phyloP scores from a whole-genome alignment of 2,888 invertebrate genomes.

The Uropetala carovei region DNA sequence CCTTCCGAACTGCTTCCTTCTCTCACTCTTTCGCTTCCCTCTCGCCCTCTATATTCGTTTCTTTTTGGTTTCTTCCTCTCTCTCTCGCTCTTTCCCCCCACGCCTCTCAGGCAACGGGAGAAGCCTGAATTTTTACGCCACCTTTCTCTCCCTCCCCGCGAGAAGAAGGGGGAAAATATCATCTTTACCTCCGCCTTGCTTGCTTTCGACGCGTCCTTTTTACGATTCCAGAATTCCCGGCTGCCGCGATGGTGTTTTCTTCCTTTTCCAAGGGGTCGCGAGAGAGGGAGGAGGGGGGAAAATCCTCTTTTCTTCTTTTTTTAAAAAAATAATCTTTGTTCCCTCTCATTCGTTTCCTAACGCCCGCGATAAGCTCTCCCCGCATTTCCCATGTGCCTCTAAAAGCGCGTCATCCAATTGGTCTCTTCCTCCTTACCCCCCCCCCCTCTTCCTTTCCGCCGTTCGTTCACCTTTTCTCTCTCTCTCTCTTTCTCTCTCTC shows the following conservation, averaged over 20 bases:
- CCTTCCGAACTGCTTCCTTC: background rate
- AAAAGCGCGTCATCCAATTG: conserved; percentile 48
- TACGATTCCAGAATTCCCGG: background rate
- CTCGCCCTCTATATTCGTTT: background rate
- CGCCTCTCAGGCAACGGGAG: background rate
- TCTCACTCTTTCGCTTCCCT: background rate
- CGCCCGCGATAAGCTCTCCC: background rate
- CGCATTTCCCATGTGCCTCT: conserved; percentile 54
- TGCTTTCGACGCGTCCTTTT: background rate
- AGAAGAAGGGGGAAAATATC: background rate
- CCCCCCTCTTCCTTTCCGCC: background rate
- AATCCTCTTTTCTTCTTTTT: no score
- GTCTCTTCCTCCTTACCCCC: background rate
- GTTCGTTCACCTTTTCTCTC: background rate
- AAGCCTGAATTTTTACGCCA: background rate
- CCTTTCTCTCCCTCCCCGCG: background rate
- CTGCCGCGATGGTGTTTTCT: background rate
- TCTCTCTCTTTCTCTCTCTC: background rate
- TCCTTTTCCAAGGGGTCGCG: no score
- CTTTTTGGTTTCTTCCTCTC: background rate
- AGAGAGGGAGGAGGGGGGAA: no score
- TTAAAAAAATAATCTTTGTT: background rate
- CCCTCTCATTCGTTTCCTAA: background rate
- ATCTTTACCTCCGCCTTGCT: background rate
- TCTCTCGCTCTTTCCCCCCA: conserved; percentile 15